These are phyloP conservation scores for Phaonia tiefii DNA, from an alignment of 2,888 invertebrate species.

Conservation along the genomic window DNA sequence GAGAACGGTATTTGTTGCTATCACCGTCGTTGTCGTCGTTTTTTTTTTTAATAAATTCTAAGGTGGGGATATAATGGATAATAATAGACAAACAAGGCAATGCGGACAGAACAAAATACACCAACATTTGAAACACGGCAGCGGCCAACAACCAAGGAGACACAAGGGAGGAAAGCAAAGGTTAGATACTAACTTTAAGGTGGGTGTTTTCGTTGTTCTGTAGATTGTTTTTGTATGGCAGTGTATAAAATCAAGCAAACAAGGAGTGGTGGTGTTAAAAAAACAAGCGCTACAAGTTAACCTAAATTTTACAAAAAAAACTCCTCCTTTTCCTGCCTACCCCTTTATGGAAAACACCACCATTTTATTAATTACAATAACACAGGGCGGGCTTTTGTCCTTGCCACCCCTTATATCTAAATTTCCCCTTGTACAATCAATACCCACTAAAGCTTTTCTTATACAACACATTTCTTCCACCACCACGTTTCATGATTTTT, in stretches of 20 bases:
- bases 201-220: conserved; percentile 41
- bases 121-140: conserved; percentile 36
- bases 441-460: conserved; percentile 26
- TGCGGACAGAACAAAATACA: conserved; percentile 36
- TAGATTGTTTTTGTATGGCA: not conserved
- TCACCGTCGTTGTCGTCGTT: not conserved
- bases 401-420: not conserved
- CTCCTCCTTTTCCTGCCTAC: not conserved
- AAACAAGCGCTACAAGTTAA: not conserved
- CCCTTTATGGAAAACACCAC: conserved; percentile 3
- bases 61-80: conserved; percentile 65
- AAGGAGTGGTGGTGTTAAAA: conserved; percentile 43
- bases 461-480: conserved; percentile 31
- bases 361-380: too few relatives aligned
- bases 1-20: not conserved
- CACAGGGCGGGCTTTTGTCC: conserved; percentile 6
- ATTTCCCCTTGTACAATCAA: conserved; percentile 6
- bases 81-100: conserved; percentile 61
- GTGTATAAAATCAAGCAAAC: conserved; percentile 1
- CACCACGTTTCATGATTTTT: conserved; percentile 45
- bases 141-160: conserved; percentile 3
- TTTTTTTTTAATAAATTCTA: conserved; percentile 56
- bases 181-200: conserved; percentile 40
- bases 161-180: conserved; percentile 22
- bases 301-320: not conserved